These are phyloP conservation scores for Burhinus oedicnemus DNA, from an alignment of 2,113 vertebrate species.

Conservation along the genomic window DNA sequence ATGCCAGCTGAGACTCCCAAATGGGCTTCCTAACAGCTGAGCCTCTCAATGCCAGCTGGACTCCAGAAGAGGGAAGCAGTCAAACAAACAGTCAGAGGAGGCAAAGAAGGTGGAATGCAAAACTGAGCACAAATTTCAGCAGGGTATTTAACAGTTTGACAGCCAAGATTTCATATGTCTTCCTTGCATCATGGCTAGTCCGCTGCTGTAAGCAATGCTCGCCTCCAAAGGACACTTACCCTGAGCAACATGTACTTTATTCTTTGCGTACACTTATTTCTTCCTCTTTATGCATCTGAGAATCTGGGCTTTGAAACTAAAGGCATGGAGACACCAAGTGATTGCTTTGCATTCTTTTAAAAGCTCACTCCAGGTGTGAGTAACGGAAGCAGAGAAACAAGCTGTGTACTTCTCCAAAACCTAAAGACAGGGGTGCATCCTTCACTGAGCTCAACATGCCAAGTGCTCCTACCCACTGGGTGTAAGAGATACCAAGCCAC, in stretches of 20 bases:
- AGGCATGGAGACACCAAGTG: not conserved
- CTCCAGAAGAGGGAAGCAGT: not conserved
- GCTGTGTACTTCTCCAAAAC: not conserved
- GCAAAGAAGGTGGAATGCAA: not conserved
- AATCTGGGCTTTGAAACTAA: not conserved
- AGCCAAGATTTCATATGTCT: not conserved
- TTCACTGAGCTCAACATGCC: not conserved
- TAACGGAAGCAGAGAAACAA: not conserved
- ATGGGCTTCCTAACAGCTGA: not conserved
- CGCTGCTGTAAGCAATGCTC: not conserved
- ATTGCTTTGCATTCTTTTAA: not conserved
- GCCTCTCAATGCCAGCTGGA: not conserved
- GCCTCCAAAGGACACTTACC: not conserved
- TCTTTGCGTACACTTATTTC: not conserved
- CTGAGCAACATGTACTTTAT: not conserved
- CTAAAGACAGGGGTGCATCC: not conserved
- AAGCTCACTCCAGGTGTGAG: not conserved
- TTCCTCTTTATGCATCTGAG: not conserved
- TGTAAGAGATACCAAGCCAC: not conserved
- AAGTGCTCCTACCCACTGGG: not conserved
- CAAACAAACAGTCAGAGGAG: conserved; percentile 18
- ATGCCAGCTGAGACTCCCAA: conserved; percentile 2
- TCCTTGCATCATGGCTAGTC: not conserved
- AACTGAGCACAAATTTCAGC: not conserved
- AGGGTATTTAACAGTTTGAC: not conserved